A percentile compares a stretch with the other conserved stretches of the same genome.
These are phyloP conservation scores for Triplophysa dalaica DNA, from an alignment of 2,113 vertebrate genomes.

Conservation along the genomic window DNA sequence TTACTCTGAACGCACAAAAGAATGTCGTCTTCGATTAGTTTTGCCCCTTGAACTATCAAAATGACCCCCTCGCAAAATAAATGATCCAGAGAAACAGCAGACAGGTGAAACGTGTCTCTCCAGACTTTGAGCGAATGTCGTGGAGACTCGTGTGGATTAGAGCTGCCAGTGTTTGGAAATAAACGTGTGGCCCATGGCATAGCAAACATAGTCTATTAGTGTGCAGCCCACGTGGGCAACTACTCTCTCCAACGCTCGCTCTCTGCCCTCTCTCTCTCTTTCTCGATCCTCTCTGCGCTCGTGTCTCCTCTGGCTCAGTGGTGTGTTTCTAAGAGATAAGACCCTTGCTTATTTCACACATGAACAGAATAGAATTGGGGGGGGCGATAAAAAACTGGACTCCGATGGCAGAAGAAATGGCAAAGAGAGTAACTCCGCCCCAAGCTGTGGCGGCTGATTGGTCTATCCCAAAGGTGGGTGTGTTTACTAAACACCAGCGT, in stretches of 20 bases:
- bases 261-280: slow-evolving; percentile 38
- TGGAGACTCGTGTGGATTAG: slow-evolving; percentile 51
- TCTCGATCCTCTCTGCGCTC: slow-evolving; percentile 55
- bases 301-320: slow-evolving; percentile 77
- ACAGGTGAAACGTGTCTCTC: neutral
- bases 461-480: slow-evolving; percentile 39
- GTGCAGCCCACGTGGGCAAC: slow-evolving; percentile 53
- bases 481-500: slow-evolving; percentile 36
- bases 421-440: slow-evolving; percentile 24
- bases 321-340: slow-evolving; percentile 82
- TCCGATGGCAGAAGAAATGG: slow-evolving; percentile 37
- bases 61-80: neutral
- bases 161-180: slow-evolving; percentile 41
- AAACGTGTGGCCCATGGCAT: slow-evolving; percentile 52
- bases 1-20: slow-evolving; percentile 9
- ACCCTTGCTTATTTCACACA: slow-evolving; percentile 80
- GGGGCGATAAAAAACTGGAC: slow-evolving; percentile 30
- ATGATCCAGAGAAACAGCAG: neutral
- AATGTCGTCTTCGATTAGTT: slow-evolving; percentile 34
- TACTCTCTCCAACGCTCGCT: slow-evolving; percentile 39
- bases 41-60: slow-evolving; percentile 20
- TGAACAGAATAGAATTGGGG: slow-evolving; percentile 69
- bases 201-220: slow-evolving; percentile 52
- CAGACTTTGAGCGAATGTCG: slow-evolving; percentile 19
- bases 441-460: slow-evolving; percentile 51